Evolutionary conservation across 2,888 invertebrate species (phyloP), one percentile per base, ranked within the genome.

Genomic region (Chorisops tibialis): DNA sequence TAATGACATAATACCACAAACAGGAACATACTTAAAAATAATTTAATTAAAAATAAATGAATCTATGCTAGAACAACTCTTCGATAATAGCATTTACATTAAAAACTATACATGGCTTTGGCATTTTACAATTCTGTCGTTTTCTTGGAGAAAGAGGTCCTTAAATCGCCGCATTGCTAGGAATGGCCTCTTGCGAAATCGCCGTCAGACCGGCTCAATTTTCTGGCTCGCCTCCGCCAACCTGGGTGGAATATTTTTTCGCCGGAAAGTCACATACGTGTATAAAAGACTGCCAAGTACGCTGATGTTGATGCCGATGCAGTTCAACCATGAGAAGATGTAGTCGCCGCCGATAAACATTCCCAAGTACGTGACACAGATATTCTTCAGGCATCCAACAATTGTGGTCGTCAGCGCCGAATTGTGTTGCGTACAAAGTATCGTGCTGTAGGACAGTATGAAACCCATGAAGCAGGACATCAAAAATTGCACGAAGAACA

Each of bases 311-410:
- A 99, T 85, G 16, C 99, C 99, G 65, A 94, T 82, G 80, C 98
- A 99, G 78, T 99, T 99, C 37, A 91, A 81, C 87, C 88, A 88
- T 2, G 92, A 89, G 78, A 96, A 99, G 64, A 96, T 86, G 79
- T 99, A 99, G 78, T 99, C 99, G 12, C 97, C 98, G 47, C 97
- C 98, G 62, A 98, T 91, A 45, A 96, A 86, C 97, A 99, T 99
- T 24, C 98, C 98, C 67, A 96, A 81, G 79, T 99, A 99, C 1
- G 99, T 99, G 3, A 99, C 93, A 69, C 95, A 85, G 69, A 99
- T 91, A 80, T 99, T 99, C 81, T 99, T 99, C 60, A 99, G 82
- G 73, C 98, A 97, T 4, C 99, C 99, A 68, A 99, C 93, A 64
- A 99, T 96, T 4, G 97, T 96, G 1, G 99, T 99, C 0, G 99